Conservation (phyloP, 2,888 invertebrate genomes). For the Machimus atricapillus region DNA sequence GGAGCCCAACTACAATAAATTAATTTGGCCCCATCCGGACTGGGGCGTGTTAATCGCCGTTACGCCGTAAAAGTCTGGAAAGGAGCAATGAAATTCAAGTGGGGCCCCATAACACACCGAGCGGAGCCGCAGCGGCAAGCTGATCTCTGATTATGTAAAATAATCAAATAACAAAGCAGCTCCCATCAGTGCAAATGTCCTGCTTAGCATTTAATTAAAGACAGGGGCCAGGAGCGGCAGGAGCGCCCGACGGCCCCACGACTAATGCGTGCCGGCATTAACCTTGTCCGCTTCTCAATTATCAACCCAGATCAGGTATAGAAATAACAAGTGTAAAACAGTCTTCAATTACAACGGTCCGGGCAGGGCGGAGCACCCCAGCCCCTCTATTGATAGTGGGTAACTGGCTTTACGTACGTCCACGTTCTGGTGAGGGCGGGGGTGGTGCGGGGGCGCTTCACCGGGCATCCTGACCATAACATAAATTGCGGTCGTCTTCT, state of each 20-base stretch:
- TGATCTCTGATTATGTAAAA: conserved; percentile 46
- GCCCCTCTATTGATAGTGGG: conserved; percentile 16
- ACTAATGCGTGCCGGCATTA: conserved; percentile 29
- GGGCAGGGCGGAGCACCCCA: not conserved
- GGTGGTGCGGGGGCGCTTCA: not conserved
- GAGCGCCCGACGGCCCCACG: not conserved
- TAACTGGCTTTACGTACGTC: conserved; percentile 38
- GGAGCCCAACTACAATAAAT: conserved; percentile 45
- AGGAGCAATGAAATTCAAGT: conserved; percentile 33
- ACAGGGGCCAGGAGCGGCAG: not conserved
- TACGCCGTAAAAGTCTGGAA: conserved; percentile 2
- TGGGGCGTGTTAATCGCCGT: conserved; percentile 45
- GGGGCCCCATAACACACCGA: conserved; percentile 25
- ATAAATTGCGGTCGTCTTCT: conserved; percentile 42
- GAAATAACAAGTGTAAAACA: conserved; percentile 46
- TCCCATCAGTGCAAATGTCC: conserved; percentile 17
- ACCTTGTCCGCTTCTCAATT: conserved; percentile 34
- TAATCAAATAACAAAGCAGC: conserved; percentile 45
- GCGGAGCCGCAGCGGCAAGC: conserved; percentile 17
- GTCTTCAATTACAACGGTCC: conserved; percentile 43
- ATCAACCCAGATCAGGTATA: conserved; percentile 45
- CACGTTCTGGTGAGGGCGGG: not conserved
- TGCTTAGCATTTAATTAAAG: conserved; percentile 47
- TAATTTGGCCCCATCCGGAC: conserved; percentile 45
- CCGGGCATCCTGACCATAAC: conserved; percentile 40